Base-by-base conservation (phyloP, 1,140 invertebrate species). In the Drosophila orosa region DNA sequence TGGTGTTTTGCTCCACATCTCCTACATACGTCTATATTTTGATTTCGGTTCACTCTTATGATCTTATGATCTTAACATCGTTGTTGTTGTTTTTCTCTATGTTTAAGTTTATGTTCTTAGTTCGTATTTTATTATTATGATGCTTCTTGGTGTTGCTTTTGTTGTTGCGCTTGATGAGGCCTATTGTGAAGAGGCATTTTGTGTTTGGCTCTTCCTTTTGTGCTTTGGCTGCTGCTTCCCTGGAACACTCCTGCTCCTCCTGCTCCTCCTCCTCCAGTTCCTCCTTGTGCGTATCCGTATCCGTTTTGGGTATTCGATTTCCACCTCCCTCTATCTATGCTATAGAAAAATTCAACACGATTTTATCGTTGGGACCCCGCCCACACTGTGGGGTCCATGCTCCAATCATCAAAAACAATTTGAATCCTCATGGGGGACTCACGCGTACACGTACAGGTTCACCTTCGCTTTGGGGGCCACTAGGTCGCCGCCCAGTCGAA, bases 291-390 rank as follows among this genome's bases (percentile, higher is more conserved):
- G 19, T 54, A 35, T 44, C 27, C 66, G 48, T 59, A 13, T 50
- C 45, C 44, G 22, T 24, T n/a, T 63, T 25, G 31, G 35, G 59
- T 67, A 48, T 67, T 33, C 57, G 31, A 44, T 39, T 33, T 25
- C 27, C 33, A 25, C 25, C 12, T 50, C 65, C 33, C n/a, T 54
- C 57, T 61, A 48, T 61, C 47, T 50, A 74, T 60, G 31, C 54
- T 73, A 54, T 61, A 73, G 27, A 73, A 73, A 73, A 59, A 71
- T 73, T 61, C 37, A 73, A 73, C 69, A 72, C 57, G 40, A 65
- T 50, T 50, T 50, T 50, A 50, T 50, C 47, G 47, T 50, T 31
- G 47, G 27, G 17, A 50, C 27, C 47, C 47, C 47, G 6, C 27
- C 47, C 27, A 17, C 44, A 57, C 35, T 44, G 13, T 15, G 15